Evolutionary conservation across 2,888 invertebrate genomes (phyloP).

Genomic region (Trichopoda pennipes): DNA sequence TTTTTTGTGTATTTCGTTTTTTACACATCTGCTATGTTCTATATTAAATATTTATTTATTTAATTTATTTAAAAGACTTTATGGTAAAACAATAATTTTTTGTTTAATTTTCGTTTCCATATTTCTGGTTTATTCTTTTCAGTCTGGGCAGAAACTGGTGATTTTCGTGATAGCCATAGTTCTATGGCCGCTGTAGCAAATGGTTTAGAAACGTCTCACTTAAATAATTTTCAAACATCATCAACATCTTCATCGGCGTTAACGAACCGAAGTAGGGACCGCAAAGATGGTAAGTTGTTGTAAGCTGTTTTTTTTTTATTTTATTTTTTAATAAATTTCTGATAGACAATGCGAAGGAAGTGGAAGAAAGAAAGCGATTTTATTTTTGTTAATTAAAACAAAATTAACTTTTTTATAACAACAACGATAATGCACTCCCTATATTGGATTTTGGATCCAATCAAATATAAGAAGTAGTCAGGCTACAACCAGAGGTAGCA

Average conservation of each 20-base stretch:
- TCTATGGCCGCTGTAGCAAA: slow-evolving; percentile 85
- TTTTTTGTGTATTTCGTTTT: too few relatives aligned
- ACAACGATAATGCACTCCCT: too few relatives aligned
- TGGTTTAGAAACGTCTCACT: slow-evolving; percentile 85
- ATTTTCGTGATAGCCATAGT: slow-evolving; percentile 91
- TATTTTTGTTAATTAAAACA: too few relatives aligned
- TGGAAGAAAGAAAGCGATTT: too few relatives aligned
- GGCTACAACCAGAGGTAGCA: too few relatives aligned
- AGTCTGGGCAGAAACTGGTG: slow-evolving; percentile 95
- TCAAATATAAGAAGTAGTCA: too few relatives aligned
- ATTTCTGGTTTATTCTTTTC: slow-evolving; percentile 82
- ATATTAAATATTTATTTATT: slow-evolving; percentile 30
- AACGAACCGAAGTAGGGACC: slow-evolving; percentile 82
- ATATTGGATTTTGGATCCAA: too few relatives aligned
- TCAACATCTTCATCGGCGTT: slow-evolving; percentile 85
- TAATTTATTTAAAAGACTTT: slow-evolving; percentile 65
- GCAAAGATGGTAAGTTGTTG: slow-evolving; percentile 84
- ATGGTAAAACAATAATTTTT: slow-evolving; percentile 77
- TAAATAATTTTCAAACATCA: slow-evolving; percentile 85
- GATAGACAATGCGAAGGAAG: too few relatives aligned
- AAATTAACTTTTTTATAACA: too few relatives aligned
- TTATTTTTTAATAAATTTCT: too few relatives aligned
- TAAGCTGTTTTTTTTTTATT: not conserved
- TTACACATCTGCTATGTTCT: slow-evolving; percentile 16
- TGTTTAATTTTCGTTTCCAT: slow-evolving; percentile 62